Evolutionary conservation across 2,113 vertebrate genomes (phyloP), one percentile per base, ranked within the genome.

Genomic region (Corynorhinus townsendii): DNA sequence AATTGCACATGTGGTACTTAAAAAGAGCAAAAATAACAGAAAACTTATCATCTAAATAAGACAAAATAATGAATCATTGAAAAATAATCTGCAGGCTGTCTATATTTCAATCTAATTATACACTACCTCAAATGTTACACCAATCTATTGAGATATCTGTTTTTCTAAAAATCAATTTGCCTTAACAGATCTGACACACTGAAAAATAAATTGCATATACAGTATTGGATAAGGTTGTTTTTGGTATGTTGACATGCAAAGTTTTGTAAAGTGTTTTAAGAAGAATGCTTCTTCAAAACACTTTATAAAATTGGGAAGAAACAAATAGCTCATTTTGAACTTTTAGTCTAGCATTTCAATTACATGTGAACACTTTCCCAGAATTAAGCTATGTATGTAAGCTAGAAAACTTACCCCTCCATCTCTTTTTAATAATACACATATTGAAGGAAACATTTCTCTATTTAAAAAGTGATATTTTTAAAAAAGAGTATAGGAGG

Each of bases 31-130:
- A 76, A 59, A 56, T 0, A 54, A 3, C 7, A 87, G 40, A 79
- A 95, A 87, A 33, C 10, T 10, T 87, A 33, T 90, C 76, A 85
- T 92, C n/a, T 83, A 66, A 94, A 80, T 87, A 85, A 82, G 26
- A 91, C n/a, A 85, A 79, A 95, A 91, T 76, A 86, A 93, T 94
- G 64, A 96, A 49, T 96, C 80, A 86, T 1, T 96, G 73, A 88
- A 22, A 87, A 85, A 69, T 8, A 79, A 66, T 88, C 11, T 94
- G 45, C 33, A 69, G 10, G 26, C 90, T 96, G 12, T 95, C 89
- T 94, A 19, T 90, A 52, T 96, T 97, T 96, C 71, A 69, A 2
- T 94, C 59, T 97, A 94, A 94, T 88, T 91, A 89, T 76, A 81
- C 1, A 52, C 4, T 73, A 7, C 9, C 45, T 96, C 80, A 91